phyloP scores from a whole-genome alignment of 64 coral and sea anemone species.

The Montipora capricornis region DNA sequence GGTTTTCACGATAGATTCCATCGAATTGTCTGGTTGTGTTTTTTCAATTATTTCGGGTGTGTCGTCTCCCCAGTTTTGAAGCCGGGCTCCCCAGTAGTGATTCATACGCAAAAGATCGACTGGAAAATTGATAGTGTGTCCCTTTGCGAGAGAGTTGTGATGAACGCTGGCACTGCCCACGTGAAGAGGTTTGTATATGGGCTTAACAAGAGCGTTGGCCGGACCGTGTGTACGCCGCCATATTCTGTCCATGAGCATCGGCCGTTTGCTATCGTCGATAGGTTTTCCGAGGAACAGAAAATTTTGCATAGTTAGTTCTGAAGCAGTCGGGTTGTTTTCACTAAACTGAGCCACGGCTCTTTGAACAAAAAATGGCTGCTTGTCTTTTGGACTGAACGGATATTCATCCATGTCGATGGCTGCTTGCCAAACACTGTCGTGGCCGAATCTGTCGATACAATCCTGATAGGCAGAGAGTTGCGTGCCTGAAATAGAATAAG shows the following conservation, averaged over 20 bases:
- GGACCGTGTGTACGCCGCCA: slow-evolving; percentile 61
- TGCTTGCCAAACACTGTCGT: slow-evolving; percentile 66
- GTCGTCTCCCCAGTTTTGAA: slow-evolving; percentile 81
- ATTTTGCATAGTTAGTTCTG: slow-evolving; percentile 80
- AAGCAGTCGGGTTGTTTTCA: slow-evolving; percentile 1
- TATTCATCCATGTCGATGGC: slow-evolving; percentile 92
- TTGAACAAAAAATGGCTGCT: slow-evolving; percentile 50
- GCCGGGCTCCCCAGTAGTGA: slow-evolving; percentile 78
- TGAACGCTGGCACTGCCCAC: slow-evolving; percentile 48
- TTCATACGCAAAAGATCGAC: slow-evolving; percentile 54
- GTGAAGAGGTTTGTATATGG: slow-evolving; percentile 69
- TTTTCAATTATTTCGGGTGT: slow-evolving; percentile 71
- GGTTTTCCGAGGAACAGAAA: slow-evolving; percentile 88
- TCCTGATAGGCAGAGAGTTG: slow-evolving; percentile 76
- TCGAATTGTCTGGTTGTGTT: slow-evolving; percentile 50
- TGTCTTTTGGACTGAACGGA: slow-evolving; percentile 75
- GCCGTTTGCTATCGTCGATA: slow-evolving; percentile 40
- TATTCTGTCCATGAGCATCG: slow-evolving; percentile 65
- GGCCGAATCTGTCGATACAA: slow-evolving; percentile 63
- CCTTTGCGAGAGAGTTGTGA: slow-evolving; percentile 36
- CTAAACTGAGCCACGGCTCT: slow-evolving; percentile 45
- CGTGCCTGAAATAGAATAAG: slow-evolving; percentile 69
- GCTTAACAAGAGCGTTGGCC: slow-evolving; percentile 80
- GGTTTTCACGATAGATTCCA: slow-evolving; percentile 12
- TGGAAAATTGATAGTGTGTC: not conserved